Conservation (phyloP, 2,113 vertebrate genomes). For the Pollimyrus isidori region DNA sequence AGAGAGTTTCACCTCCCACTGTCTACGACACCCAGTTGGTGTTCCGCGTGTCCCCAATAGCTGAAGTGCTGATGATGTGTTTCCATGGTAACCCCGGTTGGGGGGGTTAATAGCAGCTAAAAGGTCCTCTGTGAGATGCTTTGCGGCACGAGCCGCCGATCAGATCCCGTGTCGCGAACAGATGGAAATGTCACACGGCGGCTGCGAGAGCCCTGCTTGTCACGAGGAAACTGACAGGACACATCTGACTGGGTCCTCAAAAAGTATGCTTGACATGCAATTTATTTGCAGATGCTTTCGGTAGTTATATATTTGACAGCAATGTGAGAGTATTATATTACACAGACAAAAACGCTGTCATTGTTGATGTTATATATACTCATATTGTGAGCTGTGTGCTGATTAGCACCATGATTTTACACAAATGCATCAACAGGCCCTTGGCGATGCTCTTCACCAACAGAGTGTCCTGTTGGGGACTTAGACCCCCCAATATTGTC, state of each 20-base stretch:
- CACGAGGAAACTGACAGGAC: neutral
- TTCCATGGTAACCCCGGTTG: neutral
- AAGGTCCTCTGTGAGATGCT: neutral
- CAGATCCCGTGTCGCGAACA: neutral
- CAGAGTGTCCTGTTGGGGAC: neutral
- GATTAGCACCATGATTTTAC: constrained; percentile 41
- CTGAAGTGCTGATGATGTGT: neutral
- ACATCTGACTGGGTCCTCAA: neutral
- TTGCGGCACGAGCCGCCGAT: neutral
- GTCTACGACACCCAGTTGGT: neutral
- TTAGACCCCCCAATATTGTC: neutral
- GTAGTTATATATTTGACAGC: neutral
- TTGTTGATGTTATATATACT: neutral
- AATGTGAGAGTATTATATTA: neutral
- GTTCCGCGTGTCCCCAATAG: neutral
- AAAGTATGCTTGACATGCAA: neutral
- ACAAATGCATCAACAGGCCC: neutral
- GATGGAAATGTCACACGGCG: neutral
- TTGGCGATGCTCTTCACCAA: neutral
- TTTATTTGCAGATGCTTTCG: neutral
- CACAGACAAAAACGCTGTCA: neutral
- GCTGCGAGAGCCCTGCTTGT: neutral
- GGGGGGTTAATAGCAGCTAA: neutral
- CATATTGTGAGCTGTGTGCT: constrained; percentile 34
- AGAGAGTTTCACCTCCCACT: neutral